Evolutionary conservation across 2,888 invertebrate genomes (phyloP), one percentile per base, ranked within the genome.

Genomic region (Syrista parreyssii): DNA sequence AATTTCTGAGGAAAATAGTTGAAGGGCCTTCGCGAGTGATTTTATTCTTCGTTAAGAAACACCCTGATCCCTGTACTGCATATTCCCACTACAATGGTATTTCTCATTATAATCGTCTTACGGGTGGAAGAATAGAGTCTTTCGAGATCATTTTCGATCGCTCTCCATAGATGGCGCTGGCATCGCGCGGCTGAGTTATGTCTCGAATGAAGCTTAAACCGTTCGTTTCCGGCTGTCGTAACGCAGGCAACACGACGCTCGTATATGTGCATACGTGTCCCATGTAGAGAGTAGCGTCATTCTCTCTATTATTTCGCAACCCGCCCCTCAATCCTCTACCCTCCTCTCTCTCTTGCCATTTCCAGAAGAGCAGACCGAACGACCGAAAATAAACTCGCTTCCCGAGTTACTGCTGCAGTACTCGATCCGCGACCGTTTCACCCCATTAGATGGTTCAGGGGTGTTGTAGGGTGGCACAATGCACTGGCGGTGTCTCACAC

Each of bases 341-440:
- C 40, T 23, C 40, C 15, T 40, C 12, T 40, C 15, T 40, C 40
- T 40, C 23, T 55, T 23, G 23, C 55, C 55, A 23, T 23, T 55
- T 23, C 23, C 55, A 55, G 23, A 55, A 55, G 9, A 55, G 23
- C 55, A 55, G 23, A 55, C 23, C 55, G 55, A 55, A 55, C 23
- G 55, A 55, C 55, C 9, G 55, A 55, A 55, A 36, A 77, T 78
- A 75, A 71, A 77, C 77, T 75, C 76, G 75, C 74, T 78, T 76
- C 74, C 71, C 76, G 73, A 74, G 79, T 75, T 33, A 33, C 31
- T 40, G 34, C 34, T 40, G 40, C 32, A 32, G 68, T 33, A 31
- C 75, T 74, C 76, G 79, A 79, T 79, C 78, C 84, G 82, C 79
- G 82, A 80, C 81, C 82, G 84, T 84, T 85, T 79, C 84, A 78